These are phyloP conservation scores for Sterrhoptilus dennistouni DNA, from an alignment of 2,113 vertebrate species.

Conservation along the genomic window DNA sequence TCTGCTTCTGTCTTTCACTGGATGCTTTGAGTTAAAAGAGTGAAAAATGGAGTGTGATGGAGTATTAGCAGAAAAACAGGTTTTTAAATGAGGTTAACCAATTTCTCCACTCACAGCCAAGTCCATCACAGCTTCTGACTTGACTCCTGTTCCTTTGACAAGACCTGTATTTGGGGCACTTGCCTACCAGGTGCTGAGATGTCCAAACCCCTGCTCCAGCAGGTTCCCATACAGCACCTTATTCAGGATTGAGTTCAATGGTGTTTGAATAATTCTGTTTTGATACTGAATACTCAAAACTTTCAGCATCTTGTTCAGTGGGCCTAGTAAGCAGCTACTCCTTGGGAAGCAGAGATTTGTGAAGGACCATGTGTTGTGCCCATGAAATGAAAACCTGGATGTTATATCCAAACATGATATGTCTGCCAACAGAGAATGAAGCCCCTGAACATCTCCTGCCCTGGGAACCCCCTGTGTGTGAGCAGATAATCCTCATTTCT, in stretches of 20 bases:
- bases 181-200: accelerated
- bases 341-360: not conserved
- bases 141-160: accelerated
- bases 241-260: not conserved
- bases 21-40: not conserved
- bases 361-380: accelerated
- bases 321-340: not conserved
- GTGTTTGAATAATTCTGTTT: not conserved
- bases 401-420: not conserved
- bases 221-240: not conserved
- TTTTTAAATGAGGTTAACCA: not conserved
- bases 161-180: accelerated
- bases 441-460: accelerated
- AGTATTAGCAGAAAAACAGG: not conserved
- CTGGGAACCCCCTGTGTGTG: accelerated
- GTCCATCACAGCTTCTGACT: not conserved
- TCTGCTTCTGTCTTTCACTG: not conserved
- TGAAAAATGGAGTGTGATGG: not conserved
- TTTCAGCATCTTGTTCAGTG: not conserved
- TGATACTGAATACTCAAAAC: not conserved
- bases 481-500: not conserved
- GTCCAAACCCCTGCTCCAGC: not conserved
- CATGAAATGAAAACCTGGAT: not conserved
- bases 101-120: not conserved
- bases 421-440: not conserved